Evolutionary conservation across 2,888 invertebrate genomes (phyloP), one percentile per base, ranked within the genome.

Genomic region (Melipona beecheii): DNA sequence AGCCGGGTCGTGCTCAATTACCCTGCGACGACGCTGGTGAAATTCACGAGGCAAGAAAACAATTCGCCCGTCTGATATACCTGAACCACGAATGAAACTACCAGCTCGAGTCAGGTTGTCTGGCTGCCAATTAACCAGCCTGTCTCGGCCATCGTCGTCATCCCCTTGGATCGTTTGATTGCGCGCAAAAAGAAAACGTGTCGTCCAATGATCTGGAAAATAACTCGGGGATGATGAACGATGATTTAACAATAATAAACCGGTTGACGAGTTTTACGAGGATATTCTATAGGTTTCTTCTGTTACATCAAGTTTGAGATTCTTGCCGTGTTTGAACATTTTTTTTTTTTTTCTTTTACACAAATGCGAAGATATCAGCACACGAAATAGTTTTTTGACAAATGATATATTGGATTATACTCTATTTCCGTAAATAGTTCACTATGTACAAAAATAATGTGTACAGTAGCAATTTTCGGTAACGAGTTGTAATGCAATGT

Each of bases 1-100:
- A 76, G 76, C n/a, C 9, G 0, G 62, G 76, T 79, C 81, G 83
- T 83, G 89, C 86, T 89, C 88, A 88, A 91, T 92, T 90, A 90
- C 85, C 75, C 43, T 54, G n/a, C 52, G 36, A 73, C 54, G 65
- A 56, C 60, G 69, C 73, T 73, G 75, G 62, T 15, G 60, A 81
- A 82, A 80, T 84, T 73, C 78, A 81, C 78, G 77, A 62, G 73
- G 31, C 50, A 73, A 80, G 69, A 77, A 87, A 80, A 89, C 87
- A 87, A 85, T 90, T 88, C 78, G 80, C 62, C 54, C n/a, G 54
- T 21, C 17, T 65, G 24, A 54, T 52, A 74, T 74, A 81, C 73
- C 69, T 71, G 71, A 31, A 58, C 54, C 58, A 27, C 50, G 68
- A 71, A 69, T 52, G 65, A 58, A 78, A 74, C 77, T 75, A 71